Conservation (phyloP, 2,888 invertebrate species). For the Eumerus sabulonum region DNA sequence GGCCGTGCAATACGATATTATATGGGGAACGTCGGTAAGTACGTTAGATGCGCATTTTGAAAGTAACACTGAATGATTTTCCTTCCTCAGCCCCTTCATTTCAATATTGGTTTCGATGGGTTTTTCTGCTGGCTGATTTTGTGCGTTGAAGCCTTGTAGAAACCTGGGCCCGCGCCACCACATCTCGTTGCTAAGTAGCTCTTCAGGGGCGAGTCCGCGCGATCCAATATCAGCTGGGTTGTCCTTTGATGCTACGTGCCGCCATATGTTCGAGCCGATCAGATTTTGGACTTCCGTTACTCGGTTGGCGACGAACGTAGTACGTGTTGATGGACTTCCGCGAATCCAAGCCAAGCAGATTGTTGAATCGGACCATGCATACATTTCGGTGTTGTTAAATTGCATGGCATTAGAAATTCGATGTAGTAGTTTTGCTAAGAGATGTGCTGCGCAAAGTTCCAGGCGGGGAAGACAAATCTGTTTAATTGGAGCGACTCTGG, state of each 20-base stretch:
- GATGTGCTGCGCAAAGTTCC: constrained; percentile 40
- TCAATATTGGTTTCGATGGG: constrained; percentile 4
- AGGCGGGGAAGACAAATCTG: constrained; percentile 24
- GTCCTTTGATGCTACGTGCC: constrained; percentile 23
- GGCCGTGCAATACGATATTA: background rate
- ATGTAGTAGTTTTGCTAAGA: constrained; percentile 38
- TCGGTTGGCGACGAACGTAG: constrained; percentile 35
- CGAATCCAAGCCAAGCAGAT: constrained; percentile 33
- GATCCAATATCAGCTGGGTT: constrained; percentile 45
- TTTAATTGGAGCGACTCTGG: constrained; percentile 40
- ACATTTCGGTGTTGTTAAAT: constrained; percentile 19
- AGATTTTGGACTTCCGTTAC: constrained; percentile 29
- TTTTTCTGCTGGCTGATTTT: background rate
- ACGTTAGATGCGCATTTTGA: constrained; percentile 2
- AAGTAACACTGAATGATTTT: background rate
- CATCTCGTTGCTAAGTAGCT: constrained; percentile 20
- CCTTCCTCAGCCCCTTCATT: constrained; percentile 2
- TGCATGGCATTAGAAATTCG: constrained; percentile 25
- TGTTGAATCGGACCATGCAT: constrained; percentile 35
- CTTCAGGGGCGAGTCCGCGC: constrained; percentile 14
- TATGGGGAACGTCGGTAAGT: constrained; percentile 1
- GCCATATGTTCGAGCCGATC: constrained; percentile 8
- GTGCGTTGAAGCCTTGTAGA: constrained; percentile 1
- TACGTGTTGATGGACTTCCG: constrained; percentile 5
- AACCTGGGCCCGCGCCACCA: constrained; percentile 30